Percentiles rank a stretch among this genome's conserved stretches.
These are phyloP conservation scores for Lasioglossum villosulum DNA, from an alignment of 2,888 invertebrate genomes.

Conservation along the genomic window DNA sequence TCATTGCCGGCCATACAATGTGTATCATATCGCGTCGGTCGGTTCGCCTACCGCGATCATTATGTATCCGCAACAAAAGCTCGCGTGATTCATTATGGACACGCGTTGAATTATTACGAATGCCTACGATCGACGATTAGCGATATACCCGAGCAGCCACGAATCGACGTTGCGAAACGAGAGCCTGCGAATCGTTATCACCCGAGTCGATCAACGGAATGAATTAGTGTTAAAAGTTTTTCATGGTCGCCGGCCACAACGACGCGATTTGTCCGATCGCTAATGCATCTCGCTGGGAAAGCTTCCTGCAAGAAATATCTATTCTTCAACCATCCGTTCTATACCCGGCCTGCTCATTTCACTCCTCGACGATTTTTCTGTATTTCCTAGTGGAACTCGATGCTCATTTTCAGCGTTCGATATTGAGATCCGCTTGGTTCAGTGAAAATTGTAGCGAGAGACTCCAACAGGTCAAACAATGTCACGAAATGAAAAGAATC, in stretches of 20 bases:
- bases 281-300: not conserved
- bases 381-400: not conserved
- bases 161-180: slow-evolving; percentile 1
- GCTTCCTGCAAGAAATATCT: not conserved
- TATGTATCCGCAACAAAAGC: slow-evolving; percentile 32
- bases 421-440: not conserved
- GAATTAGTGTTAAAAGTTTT: not conserved
- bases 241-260: not conserved
- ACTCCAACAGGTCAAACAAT: too few species aligned
- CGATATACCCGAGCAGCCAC: not conserved
- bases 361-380: not conserved
- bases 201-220: not conserved
- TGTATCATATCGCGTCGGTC: slow-evolving; percentile 15
- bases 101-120: slow-evolving; percentile 22
- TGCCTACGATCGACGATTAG: not conserved
- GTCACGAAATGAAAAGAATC: too few species aligned
- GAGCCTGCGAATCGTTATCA: not conserved
- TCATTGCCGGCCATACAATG: slow-evolving; percentile 35
- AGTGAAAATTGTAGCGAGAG: not conserved
- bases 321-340: not conserved
- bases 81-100: slow-evolving; percentile 40
- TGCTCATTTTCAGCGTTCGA: not conserved
- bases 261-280: not conserved
- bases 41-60: slow-evolving; percentile 33
- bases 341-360: not conserved